Evolutionary conservation across 2,888 invertebrate species (phyloP), one percentile per base, ranked within the genome.

Genomic region (Erebia aethiops): DNA sequence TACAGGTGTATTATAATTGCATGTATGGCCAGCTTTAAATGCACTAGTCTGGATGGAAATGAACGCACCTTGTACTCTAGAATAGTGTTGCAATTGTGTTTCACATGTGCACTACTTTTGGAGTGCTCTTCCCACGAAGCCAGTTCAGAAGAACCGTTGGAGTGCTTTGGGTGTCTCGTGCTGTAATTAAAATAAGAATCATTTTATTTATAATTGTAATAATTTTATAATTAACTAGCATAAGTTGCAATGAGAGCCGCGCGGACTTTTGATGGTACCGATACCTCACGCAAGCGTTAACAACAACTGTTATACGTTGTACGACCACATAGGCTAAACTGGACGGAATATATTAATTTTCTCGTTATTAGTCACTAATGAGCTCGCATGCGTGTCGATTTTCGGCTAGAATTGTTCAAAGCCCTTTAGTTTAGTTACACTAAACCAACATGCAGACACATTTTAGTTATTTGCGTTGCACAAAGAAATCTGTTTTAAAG

Each of bases 121-220:
- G 95, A 43, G 95, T 95, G 81, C 95, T 96, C 84, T 95, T 96
- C 74, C 97, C 97, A 95, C 97, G 95, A 72, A 97, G 92, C 97
- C 97, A 97, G 88, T 97, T 97, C 76, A 97, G 89, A 64, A 97
- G 94, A 74, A 96, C 96, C 76, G 96, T 96, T 71, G 97, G 95
- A 43, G 97, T 96, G 84, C 97, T 97, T 87, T 97, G 97, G 65
- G 95, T 95, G 82, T 96, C 96, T 81, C 96, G 96, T 78, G 96
- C 97, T 97, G 88, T 70, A 94, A 94, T 79, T 71, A 80, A 80
- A 71, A 78, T 56, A 61, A 51, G 65, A 49, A 78, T 10, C 2
- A 58, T 56, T 43, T 21, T 26, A 41, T n/a, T 52, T 35, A n/a
- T 43, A 58, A 58, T 14, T 51, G 14, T 1, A 14, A 49, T 13